Evolutionary conservation across 2,797 vertebrate species (phyloP).

Genomic region (Hippocampus kuda): DNA sequence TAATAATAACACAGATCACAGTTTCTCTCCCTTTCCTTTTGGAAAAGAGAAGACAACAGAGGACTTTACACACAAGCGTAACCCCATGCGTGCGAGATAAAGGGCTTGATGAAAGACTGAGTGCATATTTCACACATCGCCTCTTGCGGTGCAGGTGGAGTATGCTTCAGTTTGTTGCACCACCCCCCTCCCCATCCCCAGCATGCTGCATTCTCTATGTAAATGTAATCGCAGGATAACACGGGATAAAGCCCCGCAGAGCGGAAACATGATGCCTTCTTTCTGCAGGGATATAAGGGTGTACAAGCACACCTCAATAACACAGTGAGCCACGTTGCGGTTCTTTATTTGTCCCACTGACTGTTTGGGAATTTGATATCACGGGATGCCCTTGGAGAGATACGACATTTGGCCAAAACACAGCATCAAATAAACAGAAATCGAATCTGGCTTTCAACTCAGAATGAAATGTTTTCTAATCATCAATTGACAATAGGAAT

Average conservation of each 20-base stretch:
- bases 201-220: slow-evolving; percentile 46
- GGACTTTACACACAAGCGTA: slow-evolving; percentile 45
- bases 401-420: slow-evolving; percentile 24
- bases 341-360: slow-evolving; percentile 64
- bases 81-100: slow-evolving; percentile 43
- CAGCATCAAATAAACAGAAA: slow-evolving; percentile 25
- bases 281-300: slow-evolving; percentile 36
- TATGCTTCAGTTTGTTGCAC: slow-evolving; percentile 47
- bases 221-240: slow-evolving; percentile 61
- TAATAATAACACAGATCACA: slow-evolving; percentile 65
- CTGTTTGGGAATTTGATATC: slow-evolving; percentile 50
- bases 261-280: slow-evolving; percentile 41
- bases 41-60: slow-evolving; percentile 59
- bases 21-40: slow-evolving; percentile 41
- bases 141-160: slow-evolving; percentile 52
- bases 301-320: slow-evolving; percentile 45
- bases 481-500: neutral
- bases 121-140: slow-evolving; percentile 55
- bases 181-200: slow-evolving; percentile 26
- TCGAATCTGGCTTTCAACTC: slow-evolving; percentile 13
- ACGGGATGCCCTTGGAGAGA: slow-evolving; percentile 33
- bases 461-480: slow-evolving; percentile 5
- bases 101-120: slow-evolving; percentile 59
- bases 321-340: slow-evolving; percentile 40
- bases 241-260: slow-evolving; percentile 48